phyloP scores from a whole-genome alignment of 2,113 vertebrate genomes.

The Taxidea taxus region DNA sequence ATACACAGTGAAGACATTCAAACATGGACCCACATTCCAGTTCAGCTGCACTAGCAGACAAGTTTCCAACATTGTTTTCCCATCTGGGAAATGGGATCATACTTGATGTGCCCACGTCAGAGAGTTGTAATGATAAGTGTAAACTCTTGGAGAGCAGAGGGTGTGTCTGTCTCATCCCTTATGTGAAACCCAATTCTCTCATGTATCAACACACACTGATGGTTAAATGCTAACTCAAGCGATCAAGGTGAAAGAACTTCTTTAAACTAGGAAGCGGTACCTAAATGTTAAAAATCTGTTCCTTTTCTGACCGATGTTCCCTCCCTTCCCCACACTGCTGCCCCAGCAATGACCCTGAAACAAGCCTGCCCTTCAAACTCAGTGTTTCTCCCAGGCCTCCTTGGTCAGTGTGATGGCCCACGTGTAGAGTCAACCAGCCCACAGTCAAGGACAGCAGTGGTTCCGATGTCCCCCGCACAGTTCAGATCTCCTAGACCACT shows the following conservation, averaged over 20 bases:
- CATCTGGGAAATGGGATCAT: background rate
- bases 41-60: background rate
- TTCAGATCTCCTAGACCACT: background rate
- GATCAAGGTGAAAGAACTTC: background rate
- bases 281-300: background rate
- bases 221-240: background rate
- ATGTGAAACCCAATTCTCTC: background rate
- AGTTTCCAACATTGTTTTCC: background rate
- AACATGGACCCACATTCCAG: background rate
- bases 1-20: background rate
- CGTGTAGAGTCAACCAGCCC: background rate
- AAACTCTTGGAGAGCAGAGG: background rate
- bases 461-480: background rate
- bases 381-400: background rate
- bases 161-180: background rate
- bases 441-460: background rate
- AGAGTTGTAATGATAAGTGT: background rate
- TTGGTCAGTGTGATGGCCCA: background rate
- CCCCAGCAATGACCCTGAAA: background rate
- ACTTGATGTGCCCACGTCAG: background rate
- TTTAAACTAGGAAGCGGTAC: background rate
- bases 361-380: background rate
- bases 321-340: background rate
- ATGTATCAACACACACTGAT: background rate
- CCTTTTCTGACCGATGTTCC: background rate